Conservation (phyloP, 2,888 invertebrate genomes). For the Halictus quadricinctus region DNA sequence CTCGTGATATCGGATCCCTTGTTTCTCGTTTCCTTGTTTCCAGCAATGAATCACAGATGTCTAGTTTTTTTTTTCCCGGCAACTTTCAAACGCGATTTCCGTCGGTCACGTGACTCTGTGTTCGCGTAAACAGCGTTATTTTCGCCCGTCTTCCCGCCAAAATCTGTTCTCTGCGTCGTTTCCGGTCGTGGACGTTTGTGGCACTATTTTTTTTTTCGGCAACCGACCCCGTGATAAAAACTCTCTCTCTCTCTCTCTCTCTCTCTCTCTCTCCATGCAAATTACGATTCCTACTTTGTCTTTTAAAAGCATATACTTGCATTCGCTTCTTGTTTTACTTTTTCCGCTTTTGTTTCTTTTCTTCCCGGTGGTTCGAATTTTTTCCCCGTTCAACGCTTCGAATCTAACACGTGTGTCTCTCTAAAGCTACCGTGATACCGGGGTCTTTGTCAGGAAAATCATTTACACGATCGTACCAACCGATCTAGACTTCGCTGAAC, state of each 20-base stretch:
- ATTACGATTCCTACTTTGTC: slow-evolving; percentile 58
- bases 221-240: slow-evolving; percentile 54
- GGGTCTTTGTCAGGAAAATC: slow-evolving; percentile 53
- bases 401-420: slow-evolving; percentile 61
- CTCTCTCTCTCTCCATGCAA: slow-evolving; percentile 40
- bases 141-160: slow-evolving; percentile 16
- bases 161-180: slow-evolving; percentile 53
- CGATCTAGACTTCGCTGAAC: not conserved
- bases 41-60: slow-evolving; percentile 45
- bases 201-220: slow-evolving; percentile 34
- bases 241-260: slow-evolving; percentile 31
- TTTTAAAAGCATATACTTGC: slow-evolving; percentile 61
- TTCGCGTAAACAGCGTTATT: slow-evolving; percentile 8
- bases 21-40: slow-evolving; percentile 2
- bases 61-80: not conserved
- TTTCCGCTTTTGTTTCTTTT: not conserved
- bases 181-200: slow-evolving; percentile 62
- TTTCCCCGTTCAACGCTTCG: slow-evolving; percentile 24
- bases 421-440: slow-evolving; percentile 67
- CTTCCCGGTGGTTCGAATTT: not conserved
- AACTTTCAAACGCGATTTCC: slow-evolving; percentile 43
- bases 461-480: slow-evolving; percentile 44
- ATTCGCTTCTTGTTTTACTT: slow-evolving; percentile 28
- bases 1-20: slow-evolving; percentile 15
- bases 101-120: not conserved